Evolutionary conservation across 2,113 vertebrate genomes (phyloP).

Genomic region (Dolichallabes microphthalmus): DNA sequence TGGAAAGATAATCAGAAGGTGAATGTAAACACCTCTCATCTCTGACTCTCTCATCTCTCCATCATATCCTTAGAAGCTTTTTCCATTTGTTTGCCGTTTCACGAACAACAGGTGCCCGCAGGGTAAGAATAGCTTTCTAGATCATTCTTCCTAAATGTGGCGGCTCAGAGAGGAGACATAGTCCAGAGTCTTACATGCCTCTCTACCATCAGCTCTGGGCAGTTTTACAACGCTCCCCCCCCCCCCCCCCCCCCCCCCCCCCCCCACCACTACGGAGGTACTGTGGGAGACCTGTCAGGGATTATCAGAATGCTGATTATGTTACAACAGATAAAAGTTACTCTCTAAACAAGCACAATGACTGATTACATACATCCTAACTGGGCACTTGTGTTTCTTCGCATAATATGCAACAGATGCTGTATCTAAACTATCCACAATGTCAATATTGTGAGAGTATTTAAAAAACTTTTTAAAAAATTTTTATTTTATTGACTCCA

Average conservation of each 20-base stretch:
- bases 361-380: conserved; percentile 31
- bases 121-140: conserved; percentile 34
- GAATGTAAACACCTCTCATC: conserved; percentile 42
- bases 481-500: conserved; percentile 32
- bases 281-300: conserved; percentile 31
- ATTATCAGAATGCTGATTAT: conserved; percentile 47
- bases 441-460: background rate
- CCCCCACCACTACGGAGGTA: background rate
- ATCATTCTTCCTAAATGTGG: conserved; percentile 57
- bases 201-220: conserved; percentile 15
- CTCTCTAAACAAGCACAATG: conserved; percentile 42
- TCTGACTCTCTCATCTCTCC: conserved; percentile 53
- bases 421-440: background rate
- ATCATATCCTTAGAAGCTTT: conserved; percentile 37
- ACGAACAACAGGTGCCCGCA: conserved; percentile 23
- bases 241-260: no score
- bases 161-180: conserved; percentile 17
- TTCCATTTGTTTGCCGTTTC: conserved; percentile 47
- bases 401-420: conserved; percentile 10
- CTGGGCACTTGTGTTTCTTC: conserved; percentile 20
- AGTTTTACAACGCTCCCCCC: background rate
- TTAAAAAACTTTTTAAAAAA: conserved; percentile 10
- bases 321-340: conserved; percentile 39
- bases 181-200: conserved; percentile 30
- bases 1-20: conserved; percentile 44